phyloP scores from a whole-genome alignment of 2,888 invertebrate genomes.

The Andrena minutula region DNA sequence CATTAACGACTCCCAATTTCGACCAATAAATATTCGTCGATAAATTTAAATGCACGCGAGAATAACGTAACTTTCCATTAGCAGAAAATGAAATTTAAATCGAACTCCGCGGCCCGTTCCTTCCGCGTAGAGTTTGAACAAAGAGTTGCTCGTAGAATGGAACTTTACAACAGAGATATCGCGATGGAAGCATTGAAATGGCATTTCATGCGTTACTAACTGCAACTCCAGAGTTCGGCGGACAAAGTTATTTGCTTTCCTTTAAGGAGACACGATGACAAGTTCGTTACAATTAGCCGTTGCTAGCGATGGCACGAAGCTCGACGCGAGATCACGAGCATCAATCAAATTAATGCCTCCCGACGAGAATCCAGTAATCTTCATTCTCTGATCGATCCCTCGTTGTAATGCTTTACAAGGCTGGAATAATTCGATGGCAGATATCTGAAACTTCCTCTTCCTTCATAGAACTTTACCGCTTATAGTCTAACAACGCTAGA shows the following conservation, averaged over 20 bases:
- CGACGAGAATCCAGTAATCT: background rate
- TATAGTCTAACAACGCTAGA: background rate
- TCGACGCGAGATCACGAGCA: background rate
- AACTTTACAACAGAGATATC: constrained; percentile 7
- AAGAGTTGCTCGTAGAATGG: constrained; percentile 8
- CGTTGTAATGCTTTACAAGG: background rate
- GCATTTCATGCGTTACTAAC: constrained; percentile 11
- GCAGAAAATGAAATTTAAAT: background rate
- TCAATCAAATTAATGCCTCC: background rate
- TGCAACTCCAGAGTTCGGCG: background rate
- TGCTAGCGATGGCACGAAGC: background rate
- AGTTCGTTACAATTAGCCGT: background rate
- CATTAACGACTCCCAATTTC: too few relatives aligned
- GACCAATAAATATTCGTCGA: background rate
- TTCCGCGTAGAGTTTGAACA: background rate
- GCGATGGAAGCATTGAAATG: background rate
- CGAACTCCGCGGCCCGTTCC: background rate
- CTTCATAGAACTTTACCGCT: background rate
- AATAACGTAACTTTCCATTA: background rate
- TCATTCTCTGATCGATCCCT: background rate
- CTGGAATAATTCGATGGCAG: background rate
- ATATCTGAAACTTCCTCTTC: background rate
- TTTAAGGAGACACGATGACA: constrained; percentile 12
- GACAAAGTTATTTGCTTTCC: constrained; percentile 12
- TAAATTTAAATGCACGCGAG: background rate